A percentile compares a stretch with the other conserved stretches of the same genome.
Conservation (phyloP, 2,113 vertebrate species). For the Notiomystis cincta region DNA sequence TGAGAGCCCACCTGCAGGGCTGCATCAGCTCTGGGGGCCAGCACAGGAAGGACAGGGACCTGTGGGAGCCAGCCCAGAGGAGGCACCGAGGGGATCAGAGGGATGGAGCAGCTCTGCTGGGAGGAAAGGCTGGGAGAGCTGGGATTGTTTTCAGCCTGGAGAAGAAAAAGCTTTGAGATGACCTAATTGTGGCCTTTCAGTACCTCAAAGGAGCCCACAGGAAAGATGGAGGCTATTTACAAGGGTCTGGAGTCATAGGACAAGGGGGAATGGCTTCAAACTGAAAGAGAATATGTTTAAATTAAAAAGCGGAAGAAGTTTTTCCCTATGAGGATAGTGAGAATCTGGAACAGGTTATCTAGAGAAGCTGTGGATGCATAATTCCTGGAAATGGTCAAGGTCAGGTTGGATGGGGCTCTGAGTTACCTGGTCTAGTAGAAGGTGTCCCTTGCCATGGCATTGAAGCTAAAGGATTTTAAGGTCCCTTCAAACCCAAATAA, state of each 20-base stretch:
- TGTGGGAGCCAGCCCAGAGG: not conserved
- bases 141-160: not conserved
- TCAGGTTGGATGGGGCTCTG: not conserved
- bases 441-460: not conserved
- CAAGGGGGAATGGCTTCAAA: not conserved
- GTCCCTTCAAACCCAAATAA: not conserved
- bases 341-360: not conserved
- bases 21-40: not conserved
- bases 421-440: not conserved
- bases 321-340: not conserved
- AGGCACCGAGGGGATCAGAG: not conserved
- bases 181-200: not conserved
- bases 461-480: not conserved
- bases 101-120: not conserved
- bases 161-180: rapidly evolving
- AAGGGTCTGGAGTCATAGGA: not conserved
- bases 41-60: not conserved
- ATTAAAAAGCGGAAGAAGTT: not conserved
- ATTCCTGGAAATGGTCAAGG: not conserved
- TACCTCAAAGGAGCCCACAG: not conserved
- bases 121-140: rapidly evolving
- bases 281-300: not conserved
- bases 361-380: not conserved
- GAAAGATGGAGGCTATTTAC: not conserved
- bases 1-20: not conserved